Conservation (phyloP, 2,113 vertebrate genomes). For the Talpa occidentalis region DNA sequence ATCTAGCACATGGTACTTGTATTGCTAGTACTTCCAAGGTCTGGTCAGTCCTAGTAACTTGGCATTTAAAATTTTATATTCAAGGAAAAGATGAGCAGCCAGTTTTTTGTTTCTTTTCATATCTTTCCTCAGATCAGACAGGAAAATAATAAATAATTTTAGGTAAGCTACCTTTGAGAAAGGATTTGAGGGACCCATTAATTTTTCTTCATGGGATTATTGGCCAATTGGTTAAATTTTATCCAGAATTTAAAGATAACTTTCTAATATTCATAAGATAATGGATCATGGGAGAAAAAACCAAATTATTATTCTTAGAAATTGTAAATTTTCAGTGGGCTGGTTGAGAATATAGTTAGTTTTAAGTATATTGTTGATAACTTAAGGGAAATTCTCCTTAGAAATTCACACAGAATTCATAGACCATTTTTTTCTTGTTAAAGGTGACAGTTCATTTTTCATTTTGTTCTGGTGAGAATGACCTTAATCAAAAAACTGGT, state of each 20-base stretch:
- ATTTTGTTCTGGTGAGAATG: too few species aligned
- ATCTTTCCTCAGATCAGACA: neutral
- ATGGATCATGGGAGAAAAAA: neutral
- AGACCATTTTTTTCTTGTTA: neutral
- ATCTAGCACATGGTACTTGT: too few species aligned
- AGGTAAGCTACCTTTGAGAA: neutral
- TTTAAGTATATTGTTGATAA: conserved; percentile 6
- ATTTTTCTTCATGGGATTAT: neutral
- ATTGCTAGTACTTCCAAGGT: too few species aligned
- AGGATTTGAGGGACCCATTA: neutral
- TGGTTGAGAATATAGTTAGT: neutral
- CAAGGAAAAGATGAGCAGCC: neutral
- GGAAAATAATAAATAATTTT: neutral
- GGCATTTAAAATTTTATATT: neutral
- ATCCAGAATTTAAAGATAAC: neutral
- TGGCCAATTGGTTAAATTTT: neutral
- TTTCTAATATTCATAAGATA: neutral
- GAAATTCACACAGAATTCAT: neutral
- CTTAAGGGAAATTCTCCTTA: conserved; percentile 23
- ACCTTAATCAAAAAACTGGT: too few species aligned
- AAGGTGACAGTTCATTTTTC: conserved; percentile 17
- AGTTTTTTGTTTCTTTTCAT: neutral
- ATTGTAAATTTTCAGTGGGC: neutral
- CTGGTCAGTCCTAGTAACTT: neutral
- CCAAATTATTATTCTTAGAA: neutral